Evolutionary conservation across 2,113 vertebrate genomes (phyloP), one percentile per base, ranked within the genome.

Genomic region (Microcebus lehilahytsara): DNA sequence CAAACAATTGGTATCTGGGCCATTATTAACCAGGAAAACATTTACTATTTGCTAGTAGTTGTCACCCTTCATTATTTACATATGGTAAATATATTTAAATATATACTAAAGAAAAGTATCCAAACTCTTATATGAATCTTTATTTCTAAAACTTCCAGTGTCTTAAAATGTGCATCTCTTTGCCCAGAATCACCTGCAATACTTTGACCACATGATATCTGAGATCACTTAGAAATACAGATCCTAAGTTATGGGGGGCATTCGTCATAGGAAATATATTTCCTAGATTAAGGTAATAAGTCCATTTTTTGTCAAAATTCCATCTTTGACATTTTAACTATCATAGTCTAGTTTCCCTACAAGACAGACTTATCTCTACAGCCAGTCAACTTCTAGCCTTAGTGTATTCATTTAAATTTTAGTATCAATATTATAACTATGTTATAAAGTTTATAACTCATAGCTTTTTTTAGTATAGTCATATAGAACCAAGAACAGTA

Each of bases 391-490:
- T 90, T 89, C 32, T 37, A 95, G 62, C 6, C 40, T 71, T 32
- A 9, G 22, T 56, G 25, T 51, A 34, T 85, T 88, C 83, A 75
- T 88, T 95, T 92, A 81, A 40, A 95, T 87, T 96, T 93, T 97
- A 96, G 58, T 93, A 89, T 83, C 89, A 93, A 67, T 67, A 93
- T 34, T 96, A 56, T 62, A 77, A 74, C 85, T 86, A 9, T 85
- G 69, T 90, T 93, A 85, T 87, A 92, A 97, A 96, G 86, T 95
- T 95, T 96, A 81, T 96, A 96, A 81, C 71, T 92, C 84, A 92
- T 60, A 90, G 25, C 51, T 34, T 96, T 97, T 96, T 97, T 97
- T 81, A 90, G 64, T 90, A 56, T 20, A 72, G 83, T 90, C 89
- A 42, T 80, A 89, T 46, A 95, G 67, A 97, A 87, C 12, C 40